A percentile compares a stretch with the other conserved stretches of the same genome.
Evolutionary conservation across 64 coral and sea anemone genomes (phyloP).

Genomic region (Porites lutea): DNA sequence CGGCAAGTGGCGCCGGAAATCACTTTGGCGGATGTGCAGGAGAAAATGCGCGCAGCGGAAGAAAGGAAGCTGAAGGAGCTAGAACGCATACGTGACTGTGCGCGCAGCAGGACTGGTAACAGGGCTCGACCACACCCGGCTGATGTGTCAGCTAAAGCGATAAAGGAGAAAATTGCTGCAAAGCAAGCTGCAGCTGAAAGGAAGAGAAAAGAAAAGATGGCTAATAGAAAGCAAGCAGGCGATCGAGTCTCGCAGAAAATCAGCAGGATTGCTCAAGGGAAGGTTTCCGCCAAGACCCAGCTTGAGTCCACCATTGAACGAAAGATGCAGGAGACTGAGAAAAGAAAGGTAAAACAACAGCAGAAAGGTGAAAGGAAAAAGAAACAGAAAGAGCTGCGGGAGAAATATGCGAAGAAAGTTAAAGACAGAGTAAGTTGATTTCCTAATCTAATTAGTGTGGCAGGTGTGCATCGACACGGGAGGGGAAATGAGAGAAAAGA

Average conservation of each 20-base stretch:
- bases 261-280: background rate
- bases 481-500: too few relatives aligned
- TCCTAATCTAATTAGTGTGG: background rate
- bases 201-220: background rate
- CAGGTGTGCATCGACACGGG: too few relatives aligned
- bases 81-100: background rate
- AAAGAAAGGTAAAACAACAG: background rate
- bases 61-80: constrained; percentile 30
- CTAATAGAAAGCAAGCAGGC: background rate
- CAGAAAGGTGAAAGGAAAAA: background rate
- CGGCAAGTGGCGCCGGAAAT: background rate
- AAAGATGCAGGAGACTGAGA: background rate
- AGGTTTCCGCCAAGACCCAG: background rate
- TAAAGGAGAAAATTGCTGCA: background rate
- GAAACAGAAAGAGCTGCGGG: constrained; percentile 1
- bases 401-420: constrained; percentile 19
- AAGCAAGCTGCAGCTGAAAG: background rate
- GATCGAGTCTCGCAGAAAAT: background rate
- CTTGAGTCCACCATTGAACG: background rate
- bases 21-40: background rate
- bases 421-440: constrained; percentile 6
- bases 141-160: background rate
- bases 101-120: background rate
- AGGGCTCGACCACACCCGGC: background rate
- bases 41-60: constrained; percentile 18